Percentiles rank a stretch among this genome's conserved stretches.
phyloP scores from a whole-genome alignment of 2,888 invertebrate species.

The Hecatera dysodea region DNA sequence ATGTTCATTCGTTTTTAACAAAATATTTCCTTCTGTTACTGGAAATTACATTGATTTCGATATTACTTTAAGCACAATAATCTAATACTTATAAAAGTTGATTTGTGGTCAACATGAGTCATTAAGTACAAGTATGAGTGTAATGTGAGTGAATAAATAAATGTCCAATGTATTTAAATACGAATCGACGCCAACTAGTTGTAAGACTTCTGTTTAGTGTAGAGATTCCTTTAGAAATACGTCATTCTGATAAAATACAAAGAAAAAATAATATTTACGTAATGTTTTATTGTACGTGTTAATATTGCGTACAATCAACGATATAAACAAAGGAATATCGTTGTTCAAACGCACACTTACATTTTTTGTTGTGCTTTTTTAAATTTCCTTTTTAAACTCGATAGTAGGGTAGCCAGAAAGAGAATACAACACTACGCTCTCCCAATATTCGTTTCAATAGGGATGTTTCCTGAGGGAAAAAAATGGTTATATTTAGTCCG shows the following conservation, averaged over 20 bases:
- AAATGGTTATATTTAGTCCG: no score
- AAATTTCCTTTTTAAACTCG: neutral
- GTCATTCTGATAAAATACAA: slow-evolving; percentile 6
- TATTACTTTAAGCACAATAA: no score
- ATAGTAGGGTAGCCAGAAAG: neutral
- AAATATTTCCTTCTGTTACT: no score
- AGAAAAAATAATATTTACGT: neutral
- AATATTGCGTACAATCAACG: neutral
- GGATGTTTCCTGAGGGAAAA: no score
- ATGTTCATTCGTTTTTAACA: no score
- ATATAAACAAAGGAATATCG: neutral
- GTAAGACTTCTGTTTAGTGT: slow-evolving; percentile 37
- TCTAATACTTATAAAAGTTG: neutral
- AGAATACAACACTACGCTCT: neutral
- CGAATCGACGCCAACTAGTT: slow-evolving; percentile 43
- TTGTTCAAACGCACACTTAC: neutral
- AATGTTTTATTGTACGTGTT: slow-evolving; percentile 7
- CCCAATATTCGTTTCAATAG: neutral
- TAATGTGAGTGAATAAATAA: slow-evolving; percentile 8
- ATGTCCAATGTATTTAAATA: slow-evolving; percentile 25
- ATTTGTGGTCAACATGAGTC: slow-evolving; percentile 13
- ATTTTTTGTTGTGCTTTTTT: neutral
- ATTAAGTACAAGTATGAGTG: slow-evolving; percentile 6
- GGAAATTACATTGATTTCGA: no score
- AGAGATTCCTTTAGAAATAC: slow-evolving; percentile 54